Evolutionary conservation across 53 echinoderm and acorn worm species (phyloP).

Genomic region (Holothuria scabra): DNA sequence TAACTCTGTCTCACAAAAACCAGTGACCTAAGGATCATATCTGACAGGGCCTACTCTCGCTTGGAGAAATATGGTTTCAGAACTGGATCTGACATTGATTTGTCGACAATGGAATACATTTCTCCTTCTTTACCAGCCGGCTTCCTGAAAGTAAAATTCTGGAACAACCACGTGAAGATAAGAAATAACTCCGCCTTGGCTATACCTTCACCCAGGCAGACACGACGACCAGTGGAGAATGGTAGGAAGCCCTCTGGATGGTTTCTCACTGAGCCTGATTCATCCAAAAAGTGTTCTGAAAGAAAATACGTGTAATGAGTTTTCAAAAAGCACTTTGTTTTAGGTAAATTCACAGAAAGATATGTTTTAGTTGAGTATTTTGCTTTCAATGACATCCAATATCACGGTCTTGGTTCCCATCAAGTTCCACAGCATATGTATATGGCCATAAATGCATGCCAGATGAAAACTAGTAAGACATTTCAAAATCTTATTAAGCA

Average conservation of each 20-base stretch:
- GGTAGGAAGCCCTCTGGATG: constrained; percentile 74
- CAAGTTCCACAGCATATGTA: no score
- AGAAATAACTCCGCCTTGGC: constrained; percentile 85
- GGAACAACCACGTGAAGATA: constrained; percentile 75
- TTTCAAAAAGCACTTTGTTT: no score
- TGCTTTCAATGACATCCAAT: no score
- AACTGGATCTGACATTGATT: not conserved
- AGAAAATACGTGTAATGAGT: not conserved
- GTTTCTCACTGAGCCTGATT: constrained; percentile 53
- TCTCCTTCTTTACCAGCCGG: constrained; percentile 66
- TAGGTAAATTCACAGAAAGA: not conserved
- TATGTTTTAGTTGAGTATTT: no score
- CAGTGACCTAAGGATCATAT: no score
- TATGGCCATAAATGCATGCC: no score
- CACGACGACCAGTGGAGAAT: constrained; percentile 73
- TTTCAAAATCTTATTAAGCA: no score
- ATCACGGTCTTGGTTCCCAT: no score
- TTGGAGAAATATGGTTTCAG: constrained; percentile 1
- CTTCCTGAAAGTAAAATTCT: constrained; percentile 72
- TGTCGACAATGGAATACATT: not conserved
- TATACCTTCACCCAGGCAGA: constrained; percentile 79
- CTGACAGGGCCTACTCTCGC: no score
- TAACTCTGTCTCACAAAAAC: no score
- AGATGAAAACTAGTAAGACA: no score
- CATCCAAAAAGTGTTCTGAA: constrained; percentile 77